These are phyloP conservation scores for Cantharis flavilabris DNA, from an alignment of 2,888 invertebrate species.

Conservation along the genomic window DNA sequence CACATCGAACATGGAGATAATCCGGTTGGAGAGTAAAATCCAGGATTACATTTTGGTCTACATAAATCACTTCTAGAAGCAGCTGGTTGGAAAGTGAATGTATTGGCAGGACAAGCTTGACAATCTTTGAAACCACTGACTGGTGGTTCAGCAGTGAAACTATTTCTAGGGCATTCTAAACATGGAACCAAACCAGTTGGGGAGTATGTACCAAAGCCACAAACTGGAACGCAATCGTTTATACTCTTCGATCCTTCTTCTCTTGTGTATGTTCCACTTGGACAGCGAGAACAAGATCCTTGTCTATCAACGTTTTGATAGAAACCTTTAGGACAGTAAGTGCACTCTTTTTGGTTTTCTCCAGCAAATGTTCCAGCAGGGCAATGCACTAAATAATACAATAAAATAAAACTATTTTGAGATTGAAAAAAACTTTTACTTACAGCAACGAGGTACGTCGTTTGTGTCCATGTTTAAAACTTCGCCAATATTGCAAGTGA, in stretches of 20 bases:
- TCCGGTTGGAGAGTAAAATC: slow-evolving; percentile 85
- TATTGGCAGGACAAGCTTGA: slow-evolving; percentile 87
- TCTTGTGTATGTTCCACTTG: slow-evolving; percentile 89
- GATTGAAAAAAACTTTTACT: slow-evolving; percentile 55
- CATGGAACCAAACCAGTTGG: slow-evolving; percentile 93
- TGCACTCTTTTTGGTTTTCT: slow-evolving; percentile 88
- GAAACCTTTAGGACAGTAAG: slow-evolving; percentile 87
- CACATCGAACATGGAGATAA: slow-evolving; percentile 92
- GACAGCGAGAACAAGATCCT: slow-evolving; percentile 88
- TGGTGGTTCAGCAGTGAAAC: slow-evolving; percentile 86
- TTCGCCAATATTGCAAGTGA: slow-evolving; percentile 92
- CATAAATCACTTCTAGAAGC: slow-evolving; percentile 82
- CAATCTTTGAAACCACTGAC: slow-evolving; percentile 92
- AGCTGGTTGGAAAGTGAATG: slow-evolving; percentile 90
- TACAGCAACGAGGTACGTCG: slow-evolving; percentile 89
- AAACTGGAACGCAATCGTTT: slow-evolving; percentile 88
- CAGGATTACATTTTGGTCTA: slow-evolving; percentile 85
- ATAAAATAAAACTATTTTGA: slow-evolving; percentile 12
- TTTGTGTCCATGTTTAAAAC: slow-evolving; percentile 92
- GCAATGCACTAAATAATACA: slow-evolving; percentile 76
- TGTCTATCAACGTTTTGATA: slow-evolving; percentile 93
- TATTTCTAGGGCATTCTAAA: slow-evolving; percentile 90
- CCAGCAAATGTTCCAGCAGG: slow-evolving; percentile 95
- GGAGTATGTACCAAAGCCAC: slow-evolving; percentile 95
- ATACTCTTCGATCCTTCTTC: slow-evolving; percentile 88